A percentile compares a stretch with the other conserved stretches of the same genome.
Conservation (phyloP, 2,888 invertebrate genomes). For the Plemyria rubiginata region DNA sequence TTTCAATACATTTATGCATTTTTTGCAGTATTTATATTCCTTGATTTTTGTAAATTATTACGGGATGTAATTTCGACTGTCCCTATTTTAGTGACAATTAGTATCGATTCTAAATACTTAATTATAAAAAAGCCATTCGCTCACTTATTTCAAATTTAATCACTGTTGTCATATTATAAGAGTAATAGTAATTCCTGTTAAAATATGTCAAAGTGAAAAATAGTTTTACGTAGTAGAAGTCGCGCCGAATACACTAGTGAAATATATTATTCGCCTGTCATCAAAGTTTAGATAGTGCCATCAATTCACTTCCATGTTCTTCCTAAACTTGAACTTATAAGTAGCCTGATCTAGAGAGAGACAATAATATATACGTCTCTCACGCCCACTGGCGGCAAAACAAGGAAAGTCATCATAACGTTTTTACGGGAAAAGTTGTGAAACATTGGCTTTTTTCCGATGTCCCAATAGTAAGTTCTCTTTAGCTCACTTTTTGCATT, state of each 20-base stretch:
- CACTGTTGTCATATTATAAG: no score
- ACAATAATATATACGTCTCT: slow-evolving; percentile 15
- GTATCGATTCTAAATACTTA: no score
- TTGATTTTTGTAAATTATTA: no score
- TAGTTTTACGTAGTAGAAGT: no score
- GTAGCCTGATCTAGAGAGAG: slow-evolving; percentile 20
- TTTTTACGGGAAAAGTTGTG: slow-evolving; percentile 7
- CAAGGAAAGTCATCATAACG: slow-evolving; percentile 15
- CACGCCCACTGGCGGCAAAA: slow-evolving; percentile 14
- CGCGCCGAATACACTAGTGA: not conserved
- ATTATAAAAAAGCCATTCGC: no score
- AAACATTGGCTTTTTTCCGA: not conserved
- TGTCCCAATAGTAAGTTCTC: not conserved
- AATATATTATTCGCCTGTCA: not conserved
- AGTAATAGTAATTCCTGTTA: no score
- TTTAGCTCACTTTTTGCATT: not conserved
- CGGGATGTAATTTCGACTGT: no score
- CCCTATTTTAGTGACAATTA: no score
- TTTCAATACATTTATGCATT: no score
- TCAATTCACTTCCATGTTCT: slow-evolving; percentile 11
- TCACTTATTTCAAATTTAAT: no score
- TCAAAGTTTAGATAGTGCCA: slow-evolving; percentile 10
- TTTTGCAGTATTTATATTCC: no score
- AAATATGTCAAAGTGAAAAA: no score
- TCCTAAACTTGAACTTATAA: slow-evolving; percentile 21